Evolutionary conservation across 2,113 vertebrate species (phyloP).

Genomic region (Cebus imitator): DNA sequence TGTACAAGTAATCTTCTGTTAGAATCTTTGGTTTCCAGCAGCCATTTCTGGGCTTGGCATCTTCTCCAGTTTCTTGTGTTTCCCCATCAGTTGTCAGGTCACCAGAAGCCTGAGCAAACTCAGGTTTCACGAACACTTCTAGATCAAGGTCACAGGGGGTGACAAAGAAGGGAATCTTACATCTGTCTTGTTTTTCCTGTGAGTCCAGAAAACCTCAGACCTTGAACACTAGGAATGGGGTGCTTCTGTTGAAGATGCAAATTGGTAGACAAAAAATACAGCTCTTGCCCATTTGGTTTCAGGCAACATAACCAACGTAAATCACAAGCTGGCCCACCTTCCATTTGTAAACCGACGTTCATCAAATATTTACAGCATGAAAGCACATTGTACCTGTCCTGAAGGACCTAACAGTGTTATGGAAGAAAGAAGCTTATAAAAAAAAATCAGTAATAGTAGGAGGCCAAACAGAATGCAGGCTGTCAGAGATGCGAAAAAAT

Average conservation of each 20-base stretch:
- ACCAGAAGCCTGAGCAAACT: background rate
- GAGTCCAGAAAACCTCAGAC: background rate
- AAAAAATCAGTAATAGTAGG: background rate
- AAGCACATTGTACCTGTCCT: background rate
- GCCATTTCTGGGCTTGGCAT: background rate
- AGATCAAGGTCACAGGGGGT: background rate
- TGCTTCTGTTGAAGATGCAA: background rate
- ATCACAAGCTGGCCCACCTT: background rate
- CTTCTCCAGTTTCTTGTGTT: background rate
- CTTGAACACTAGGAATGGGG: background rate
- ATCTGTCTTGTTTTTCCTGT: background rate
- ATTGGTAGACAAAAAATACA: background rate
- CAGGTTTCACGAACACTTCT: background rate
- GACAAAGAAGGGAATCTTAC: background rate
- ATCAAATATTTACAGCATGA: background rate
- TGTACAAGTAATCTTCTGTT: conserved; percentile 67
- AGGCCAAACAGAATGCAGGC: background rate
- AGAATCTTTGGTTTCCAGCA: conserved; percentile 48
- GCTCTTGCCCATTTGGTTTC: background rate
- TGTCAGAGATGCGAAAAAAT: background rate
- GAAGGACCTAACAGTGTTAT: background rate
- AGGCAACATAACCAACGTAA: background rate
- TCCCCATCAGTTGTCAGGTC: background rate
- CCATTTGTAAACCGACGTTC: background rate
- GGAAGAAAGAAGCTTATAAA: background rate